Percentiles rank a stretch among this genome's conserved stretches.
Conservation (phyloP, 2,797 vertebrate genomes). For the Pangasius macronema region DNA sequence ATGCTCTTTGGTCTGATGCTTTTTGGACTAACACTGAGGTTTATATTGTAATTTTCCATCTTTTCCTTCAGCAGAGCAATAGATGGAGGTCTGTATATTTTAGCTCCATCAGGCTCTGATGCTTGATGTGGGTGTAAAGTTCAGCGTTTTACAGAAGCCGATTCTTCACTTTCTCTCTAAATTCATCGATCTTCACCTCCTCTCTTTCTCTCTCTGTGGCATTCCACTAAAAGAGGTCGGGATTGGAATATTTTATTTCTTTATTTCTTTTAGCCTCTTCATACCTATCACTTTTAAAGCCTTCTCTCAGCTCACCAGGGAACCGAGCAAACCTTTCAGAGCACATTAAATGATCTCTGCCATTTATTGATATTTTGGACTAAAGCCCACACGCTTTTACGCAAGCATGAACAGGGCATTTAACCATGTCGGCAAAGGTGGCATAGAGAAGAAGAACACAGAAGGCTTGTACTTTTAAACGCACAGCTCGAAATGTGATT, state of each 20-base stretch:
- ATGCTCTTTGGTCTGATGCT: slow-evolving; percentile 9
- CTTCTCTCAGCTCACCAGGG: neutral
- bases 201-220: slow-evolving; percentile 10
- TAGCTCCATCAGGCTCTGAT: slow-evolving; percentile 12
- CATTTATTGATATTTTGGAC: slow-evolving; percentile 46
- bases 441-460: slow-evolving; percentile 6
- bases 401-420: slow-evolving; percentile 39
- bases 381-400: slow-evolving; percentile 38
- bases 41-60: slow-evolving; percentile 19
- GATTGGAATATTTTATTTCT: slow-evolving; percentile 31
- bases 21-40: slow-evolving; percentile 3
- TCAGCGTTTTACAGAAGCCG: slow-evolving; percentile 57
- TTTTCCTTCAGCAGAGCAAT: slow-evolving; percentile 14
- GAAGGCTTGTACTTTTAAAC: slow-evolving; percentile 43
- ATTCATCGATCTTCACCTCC: slow-evolving; percentile 15
- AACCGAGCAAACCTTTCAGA: slow-evolving; percentile 18
- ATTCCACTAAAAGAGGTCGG: slow-evolving; percentile 21
- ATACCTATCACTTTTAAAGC: slow-evolving; percentile 37
- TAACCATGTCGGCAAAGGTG: slow-evolving; percentile 23
- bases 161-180: slow-evolving; percentile 55
- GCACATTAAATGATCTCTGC: slow-evolving; percentile 22
- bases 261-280: slow-evolving; percentile 24
- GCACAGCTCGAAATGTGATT: slow-evolving; percentile 48
- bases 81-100: slow-evolving; percentile 21
- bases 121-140: slow-evolving; percentile 56